Evolutionary conservation across 2,797 vertebrate genomes (phyloP), one percentile per base, ranked within the genome.

Genomic region (Pygocentrus nattereri): DNA sequence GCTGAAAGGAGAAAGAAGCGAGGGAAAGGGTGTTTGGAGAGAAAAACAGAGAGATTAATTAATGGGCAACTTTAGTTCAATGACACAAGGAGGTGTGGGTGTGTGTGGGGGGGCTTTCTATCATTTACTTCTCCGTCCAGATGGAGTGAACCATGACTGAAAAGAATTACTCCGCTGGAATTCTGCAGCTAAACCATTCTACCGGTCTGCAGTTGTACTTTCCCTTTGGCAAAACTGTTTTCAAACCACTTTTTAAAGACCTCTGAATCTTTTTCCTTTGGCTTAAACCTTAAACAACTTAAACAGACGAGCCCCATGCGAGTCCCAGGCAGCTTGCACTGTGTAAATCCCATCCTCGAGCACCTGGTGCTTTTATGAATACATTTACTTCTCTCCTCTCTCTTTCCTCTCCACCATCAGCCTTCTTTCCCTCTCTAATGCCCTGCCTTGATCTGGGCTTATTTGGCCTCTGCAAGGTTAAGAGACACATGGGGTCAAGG

Each of bases 381-480:
- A 94, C 71, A 47, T 78, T 78, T 31, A 75, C 58, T 74, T 68
- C 74, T 76, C 52, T 62, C 77, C 58, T 74, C 54, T 76, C 71
- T 44, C 64, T 74, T 65, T 67, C 68, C 62, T 62, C 23, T 76
- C 52, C 38, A n/a, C 47, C 68, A 56, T 71, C 73, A 44, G 47
- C 59, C 72, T 50, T 70, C 74, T 58, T 50, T 62, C 65, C 56
- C 74, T 82, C 74, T 73, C 71, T 83, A 81, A 83, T 79, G 80
- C 72, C 58, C 56, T 71, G 93, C 94, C 95, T 95, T 96, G 94
- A 96, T 95, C 94, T 95, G 94, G 95, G 93, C 93, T 93, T 94
- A 93, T 90, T 94, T 95, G 94, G 94, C 91, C 92, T 94, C 91
- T 92, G 87, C 82, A 67, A 92, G 92, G 91, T 91, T 93, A 89